Percentiles rank a stretch among this genome's conserved stretches.
Conservation (phyloP, 53 echinoderm and acorn worm genomes). For the Temnopleurus reevesii region DNA sequence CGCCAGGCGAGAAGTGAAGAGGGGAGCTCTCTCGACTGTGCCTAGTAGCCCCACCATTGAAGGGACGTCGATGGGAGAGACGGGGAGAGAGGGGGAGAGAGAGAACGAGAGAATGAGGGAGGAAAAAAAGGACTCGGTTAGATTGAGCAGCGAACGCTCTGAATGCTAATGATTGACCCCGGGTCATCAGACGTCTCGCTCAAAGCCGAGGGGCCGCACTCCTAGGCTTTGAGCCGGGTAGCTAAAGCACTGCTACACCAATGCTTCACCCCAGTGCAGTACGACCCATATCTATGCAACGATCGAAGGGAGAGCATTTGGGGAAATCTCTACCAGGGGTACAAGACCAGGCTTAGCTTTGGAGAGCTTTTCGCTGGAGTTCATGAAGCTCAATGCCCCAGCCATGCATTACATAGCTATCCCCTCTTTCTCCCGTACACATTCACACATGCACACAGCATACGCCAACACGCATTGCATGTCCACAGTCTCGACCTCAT, state of each 20-base stretch:
- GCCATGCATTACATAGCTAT: too few relatives aligned
- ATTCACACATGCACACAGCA: not conserved
- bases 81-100: constrained; percentile 37
- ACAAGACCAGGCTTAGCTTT: not conserved
- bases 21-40: not conserved
- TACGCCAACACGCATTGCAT: not conserved
- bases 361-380: not conserved
- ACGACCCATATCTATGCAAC: not conserved
- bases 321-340: not conserved
- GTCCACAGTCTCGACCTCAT: not conserved
- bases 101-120: constrained; percentile 16
- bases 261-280: not conserved
- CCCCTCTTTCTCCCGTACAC: not conserved
- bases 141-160: constrained; percentile 43
- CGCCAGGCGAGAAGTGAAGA: not conserved
- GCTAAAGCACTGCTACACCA: not conserved
- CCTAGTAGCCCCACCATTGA: constrained; percentile 5
- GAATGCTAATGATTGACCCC: constrained; percentile 56
- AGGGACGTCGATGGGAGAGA: too few relatives aligned
- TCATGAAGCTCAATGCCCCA: too few relatives aligned
- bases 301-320: not conserved
- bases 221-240: constrained; percentile 29
- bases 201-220: constrained; percentile 57
- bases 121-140: constrained; percentile 22
- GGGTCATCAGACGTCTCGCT: constrained; percentile 54